Conservation (phyloP, 64 coral and sea anemone genomes). For the Cladopsammia gracilis region DNA sequence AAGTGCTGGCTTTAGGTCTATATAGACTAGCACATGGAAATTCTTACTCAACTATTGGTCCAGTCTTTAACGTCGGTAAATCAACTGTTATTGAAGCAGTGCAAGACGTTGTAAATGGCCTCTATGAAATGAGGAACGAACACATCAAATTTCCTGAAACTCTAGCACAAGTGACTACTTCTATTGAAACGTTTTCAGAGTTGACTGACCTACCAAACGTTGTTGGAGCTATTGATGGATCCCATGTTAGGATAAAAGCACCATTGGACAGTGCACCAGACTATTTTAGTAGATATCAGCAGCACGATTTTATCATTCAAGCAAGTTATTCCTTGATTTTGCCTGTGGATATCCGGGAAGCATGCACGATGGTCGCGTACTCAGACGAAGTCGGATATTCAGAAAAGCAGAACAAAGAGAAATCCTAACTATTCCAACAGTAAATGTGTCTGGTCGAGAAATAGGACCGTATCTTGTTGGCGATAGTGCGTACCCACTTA, state of each 20-base stretch:
- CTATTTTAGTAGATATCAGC: constrained; percentile 23
- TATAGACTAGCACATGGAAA: constrained; percentile 24
- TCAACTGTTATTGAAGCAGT: too few relatives aligned
- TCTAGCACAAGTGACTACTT: constrained; percentile 26
- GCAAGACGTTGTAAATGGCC: too few relatives aligned
- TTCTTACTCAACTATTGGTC: constrained; percentile 18
- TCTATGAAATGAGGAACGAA: too few relatives aligned
- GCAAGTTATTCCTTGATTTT: constrained; percentile 41
- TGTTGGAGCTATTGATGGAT: too few relatives aligned
- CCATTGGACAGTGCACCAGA: constrained; percentile 38
- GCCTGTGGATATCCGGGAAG: constrained; percentile 39
- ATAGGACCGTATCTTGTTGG: constrained; percentile 73
- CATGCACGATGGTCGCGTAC: constrained; percentile 39
- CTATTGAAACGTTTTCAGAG: constrained; percentile 44
- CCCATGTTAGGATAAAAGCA: constrained; percentile 40
- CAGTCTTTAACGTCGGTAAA: too few relatives aligned
- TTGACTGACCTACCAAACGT: too few relatives aligned
- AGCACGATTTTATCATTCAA: too few relatives aligned
- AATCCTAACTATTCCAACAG: constrained; percentile 43
- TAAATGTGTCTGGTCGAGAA: constrained; percentile 17
- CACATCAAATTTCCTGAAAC: constrained; percentile 59
- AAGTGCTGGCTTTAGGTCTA: constrained; percentile 26
- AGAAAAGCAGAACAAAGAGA: constrained; percentile 34
- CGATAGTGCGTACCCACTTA: too few relatives aligned
- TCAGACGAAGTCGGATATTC: constrained; percentile 33